phyloP scores from a whole-genome alignment of 2,113 vertebrate genomes.

The Campylomormyrus tamandua region DNA sequence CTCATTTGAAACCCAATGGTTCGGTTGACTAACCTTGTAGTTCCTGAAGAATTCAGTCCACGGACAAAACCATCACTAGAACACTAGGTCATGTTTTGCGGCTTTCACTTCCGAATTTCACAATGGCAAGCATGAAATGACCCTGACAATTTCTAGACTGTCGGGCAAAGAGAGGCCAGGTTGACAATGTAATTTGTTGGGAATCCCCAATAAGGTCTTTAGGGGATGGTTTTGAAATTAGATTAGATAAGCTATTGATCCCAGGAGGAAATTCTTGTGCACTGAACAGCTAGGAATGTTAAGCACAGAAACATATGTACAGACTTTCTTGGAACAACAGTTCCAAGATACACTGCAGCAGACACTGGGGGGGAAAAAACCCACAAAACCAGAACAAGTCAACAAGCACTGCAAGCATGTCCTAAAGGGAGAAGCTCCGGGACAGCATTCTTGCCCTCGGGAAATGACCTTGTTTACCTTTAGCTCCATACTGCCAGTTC shows the following conservation, averaged over 20 bases:
- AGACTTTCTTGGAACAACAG: not conserved
- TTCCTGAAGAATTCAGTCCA: not conserved
- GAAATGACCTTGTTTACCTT: constrained; percentile 57
- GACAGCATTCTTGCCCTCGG: no score
- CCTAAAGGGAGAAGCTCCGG: not conserved
- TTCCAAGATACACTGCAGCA: not conserved
- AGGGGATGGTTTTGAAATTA: not conserved
- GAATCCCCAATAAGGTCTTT: not conserved
- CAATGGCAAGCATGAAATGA: not conserved
- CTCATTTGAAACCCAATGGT: not conserved
- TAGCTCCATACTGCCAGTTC: constrained; percentile 59
- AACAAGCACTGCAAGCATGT: not conserved
- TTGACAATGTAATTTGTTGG: not conserved
- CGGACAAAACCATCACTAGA: not conserved
- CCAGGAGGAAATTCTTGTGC: not conserved
- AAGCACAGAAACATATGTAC: not conserved
- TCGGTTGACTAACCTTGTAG: no score
- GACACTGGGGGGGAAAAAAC: not conserved
- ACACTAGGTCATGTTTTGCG: not conserved
- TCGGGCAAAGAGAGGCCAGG: not conserved
- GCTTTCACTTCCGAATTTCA: not conserved
- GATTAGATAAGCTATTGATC: not conserved
- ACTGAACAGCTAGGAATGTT: not conserved
- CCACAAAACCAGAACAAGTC: not conserved
- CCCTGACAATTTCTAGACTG: not conserved